These are phyloP conservation scores for Synanthedon tipuliformis DNA, from an alignment of 2,888 invertebrate species.

Conservation along the genomic window DNA sequence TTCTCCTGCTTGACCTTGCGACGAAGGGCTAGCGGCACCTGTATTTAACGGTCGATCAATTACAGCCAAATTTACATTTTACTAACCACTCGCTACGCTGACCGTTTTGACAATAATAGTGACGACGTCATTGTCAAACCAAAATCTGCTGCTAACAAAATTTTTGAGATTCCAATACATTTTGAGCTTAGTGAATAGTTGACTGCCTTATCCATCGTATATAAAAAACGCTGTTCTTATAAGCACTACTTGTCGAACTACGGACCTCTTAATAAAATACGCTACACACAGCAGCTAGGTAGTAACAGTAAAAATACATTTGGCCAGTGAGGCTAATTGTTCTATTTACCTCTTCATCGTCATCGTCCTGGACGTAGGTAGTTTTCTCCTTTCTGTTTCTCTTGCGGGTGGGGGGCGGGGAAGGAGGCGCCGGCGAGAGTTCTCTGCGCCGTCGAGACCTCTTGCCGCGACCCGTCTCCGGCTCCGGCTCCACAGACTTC, in stretches of 20 bases:
- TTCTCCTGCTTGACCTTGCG: constrained; percentile 56
- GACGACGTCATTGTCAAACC: too few species aligned
- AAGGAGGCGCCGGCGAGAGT: constrained; percentile 40
- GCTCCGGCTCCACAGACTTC: constrained; percentile 20
- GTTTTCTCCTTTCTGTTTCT: constrained; percentile 49
- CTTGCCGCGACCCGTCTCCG: constrained; percentile 37
- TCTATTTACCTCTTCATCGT: constrained; percentile 43
- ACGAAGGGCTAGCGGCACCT: constrained; percentile 50
- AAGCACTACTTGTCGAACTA: too few species aligned
- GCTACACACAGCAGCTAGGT: too few species aligned
- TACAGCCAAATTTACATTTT: not conserved
- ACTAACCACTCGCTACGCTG: not conserved
- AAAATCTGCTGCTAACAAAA: too few species aligned
- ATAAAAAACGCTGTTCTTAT: too few species aligned
- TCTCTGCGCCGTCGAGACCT: constrained; percentile 66
- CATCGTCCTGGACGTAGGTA: constrained; percentile 39
- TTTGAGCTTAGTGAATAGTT: too few species aligned
- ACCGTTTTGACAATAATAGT: too few species aligned
- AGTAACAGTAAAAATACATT: not conserved
- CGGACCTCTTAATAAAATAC: too few species aligned
- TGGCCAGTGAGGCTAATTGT: not conserved
- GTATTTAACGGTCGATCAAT: not conserved
- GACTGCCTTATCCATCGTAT: too few species aligned
- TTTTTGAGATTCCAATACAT: too few species aligned
- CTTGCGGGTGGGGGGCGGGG: constrained; percentile 36